A percentile compares a stretch with the other conserved stretches of the same genome.
Conservation (phyloP, 1,140 invertebrate genomes). For the Procambarus clarkii region DNA sequence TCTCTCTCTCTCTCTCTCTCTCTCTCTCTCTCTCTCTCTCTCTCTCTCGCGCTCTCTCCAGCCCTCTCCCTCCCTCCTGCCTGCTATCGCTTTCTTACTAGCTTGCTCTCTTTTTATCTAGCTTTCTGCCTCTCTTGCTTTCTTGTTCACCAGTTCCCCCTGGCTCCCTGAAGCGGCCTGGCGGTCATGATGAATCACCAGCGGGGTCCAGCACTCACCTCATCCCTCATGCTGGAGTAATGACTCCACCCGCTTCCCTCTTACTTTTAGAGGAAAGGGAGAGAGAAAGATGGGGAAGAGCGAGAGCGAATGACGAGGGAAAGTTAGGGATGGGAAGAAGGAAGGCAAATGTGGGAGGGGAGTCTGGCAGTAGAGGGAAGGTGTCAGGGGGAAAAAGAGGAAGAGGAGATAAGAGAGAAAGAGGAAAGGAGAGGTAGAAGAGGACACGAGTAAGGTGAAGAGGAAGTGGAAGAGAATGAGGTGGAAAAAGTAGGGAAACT, state of each 20-base stretch:
- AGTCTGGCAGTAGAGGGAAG: background rate
- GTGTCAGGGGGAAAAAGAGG: background rate
- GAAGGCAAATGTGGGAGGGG: background rate
- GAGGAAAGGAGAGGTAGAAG: no score
- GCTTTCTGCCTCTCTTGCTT: background rate
- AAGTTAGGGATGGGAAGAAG: background rate
- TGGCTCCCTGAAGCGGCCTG: no score
- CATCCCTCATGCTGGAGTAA: constrained; percentile 13
- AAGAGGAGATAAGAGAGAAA: background rate
- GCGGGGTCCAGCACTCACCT: constrained; percentile 1
- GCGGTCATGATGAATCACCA: background rate
- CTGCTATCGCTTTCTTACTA: background rate
- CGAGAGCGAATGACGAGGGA: background rate
- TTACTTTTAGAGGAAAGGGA: background rate
- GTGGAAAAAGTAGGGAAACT: no score
- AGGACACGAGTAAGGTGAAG: no score
- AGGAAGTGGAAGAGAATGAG: no score
- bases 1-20: background rate
- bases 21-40: background rate
- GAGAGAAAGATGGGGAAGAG: background rate
- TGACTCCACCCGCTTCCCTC: constrained; percentile 26
- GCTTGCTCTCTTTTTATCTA: background rate
- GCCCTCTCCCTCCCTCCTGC: background rate
- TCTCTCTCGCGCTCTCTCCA: background rate
- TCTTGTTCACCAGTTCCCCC: background rate